Evolutionary conservation across 1,140 invertebrate species (phyloP).

Genomic region (Pissodes strobi): DNA sequence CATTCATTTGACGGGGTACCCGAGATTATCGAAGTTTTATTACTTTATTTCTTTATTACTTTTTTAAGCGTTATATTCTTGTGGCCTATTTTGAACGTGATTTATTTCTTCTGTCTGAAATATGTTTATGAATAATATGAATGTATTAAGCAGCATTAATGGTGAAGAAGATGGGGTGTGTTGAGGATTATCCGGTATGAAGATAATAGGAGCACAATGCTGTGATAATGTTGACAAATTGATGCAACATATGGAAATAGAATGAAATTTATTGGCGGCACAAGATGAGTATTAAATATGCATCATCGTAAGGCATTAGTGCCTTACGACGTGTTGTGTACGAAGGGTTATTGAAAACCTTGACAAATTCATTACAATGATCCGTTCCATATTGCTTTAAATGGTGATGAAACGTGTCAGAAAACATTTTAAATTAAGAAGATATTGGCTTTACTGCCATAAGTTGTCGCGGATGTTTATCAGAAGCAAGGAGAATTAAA

Average conservation of each 20-base stretch:
- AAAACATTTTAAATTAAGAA: no score
- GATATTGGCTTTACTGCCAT: no score
- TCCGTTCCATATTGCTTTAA: no score
- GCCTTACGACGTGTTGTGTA: no score
- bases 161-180: conserved; percentile 26
- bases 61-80: conserved; percentile 24
- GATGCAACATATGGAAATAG: conserved; percentile 18
- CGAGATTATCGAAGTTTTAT: conserved; percentile 35
- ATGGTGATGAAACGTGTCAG: no score
- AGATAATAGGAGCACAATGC: conserved; percentile 32
- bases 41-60: conserved; percentile 25
- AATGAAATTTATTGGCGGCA: conserved; percentile 21
- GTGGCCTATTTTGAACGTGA: conserved; percentile 27
- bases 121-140: conserved; percentile 30
- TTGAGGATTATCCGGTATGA: conserved; percentile 25
- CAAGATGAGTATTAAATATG: conserved; percentile 5
- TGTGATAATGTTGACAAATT: conserved; percentile 34
- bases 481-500: no score
- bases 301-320: background rate
- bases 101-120: conserved; percentile 19
- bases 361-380: no score
- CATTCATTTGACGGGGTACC: conserved; percentile 12
- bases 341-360: no score
- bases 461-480: no score
- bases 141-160: conserved; percentile 23